These are phyloP conservation scores for Trachelus tabidus DNA, from an alignment of 2,888 invertebrate genomes.

Conservation along the genomic window DNA sequence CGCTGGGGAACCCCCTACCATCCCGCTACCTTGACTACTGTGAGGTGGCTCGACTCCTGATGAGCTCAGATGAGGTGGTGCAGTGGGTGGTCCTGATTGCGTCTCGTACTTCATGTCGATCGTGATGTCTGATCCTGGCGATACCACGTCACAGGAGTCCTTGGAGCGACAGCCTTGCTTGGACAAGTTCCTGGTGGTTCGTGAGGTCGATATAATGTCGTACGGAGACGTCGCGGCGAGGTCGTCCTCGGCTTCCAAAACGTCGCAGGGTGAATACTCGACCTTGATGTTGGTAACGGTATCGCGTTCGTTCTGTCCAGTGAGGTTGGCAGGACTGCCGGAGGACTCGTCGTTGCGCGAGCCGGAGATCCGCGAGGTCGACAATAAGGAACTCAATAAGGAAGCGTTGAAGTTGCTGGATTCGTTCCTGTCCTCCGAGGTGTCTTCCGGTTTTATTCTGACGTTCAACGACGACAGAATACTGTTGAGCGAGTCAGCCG, in stretches of 20 bases:
- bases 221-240: conserved; percentile 49
- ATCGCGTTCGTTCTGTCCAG: conserved; percentile 10
- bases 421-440: not conserved
- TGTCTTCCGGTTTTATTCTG: conserved; percentile 52
- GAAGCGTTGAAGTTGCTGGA: conserved; percentile 41
- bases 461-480: conserved; percentile 48
- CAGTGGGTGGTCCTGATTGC: conserved; percentile 53
- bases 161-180: conserved; percentile 20
- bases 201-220: conserved; percentile 47
- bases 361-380: conserved; percentile 44
- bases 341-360: conserved; percentile 30
- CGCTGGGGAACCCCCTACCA: conserved; percentile 51
- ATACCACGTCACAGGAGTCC: conserved; percentile 34
- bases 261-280: conserved; percentile 48
- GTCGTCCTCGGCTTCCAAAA: conserved; percentile 46
- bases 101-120: conserved; percentile 64
- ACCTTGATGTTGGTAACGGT: conserved; percentile 36
- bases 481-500: conserved; percentile 51
- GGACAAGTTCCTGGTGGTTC: conserved; percentile 27
- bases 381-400: conserved; percentile 47
- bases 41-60: conserved; percentile 60
- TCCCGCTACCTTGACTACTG: conserved; percentile 57
- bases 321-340: not conserved
- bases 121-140: conserved; percentile 45
- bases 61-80: conserved; percentile 53